These are phyloP conservation scores for Agriopis leucophaearia DNA, from an alignment of 2,888 invertebrate species.

Conservation along the genomic window DNA sequence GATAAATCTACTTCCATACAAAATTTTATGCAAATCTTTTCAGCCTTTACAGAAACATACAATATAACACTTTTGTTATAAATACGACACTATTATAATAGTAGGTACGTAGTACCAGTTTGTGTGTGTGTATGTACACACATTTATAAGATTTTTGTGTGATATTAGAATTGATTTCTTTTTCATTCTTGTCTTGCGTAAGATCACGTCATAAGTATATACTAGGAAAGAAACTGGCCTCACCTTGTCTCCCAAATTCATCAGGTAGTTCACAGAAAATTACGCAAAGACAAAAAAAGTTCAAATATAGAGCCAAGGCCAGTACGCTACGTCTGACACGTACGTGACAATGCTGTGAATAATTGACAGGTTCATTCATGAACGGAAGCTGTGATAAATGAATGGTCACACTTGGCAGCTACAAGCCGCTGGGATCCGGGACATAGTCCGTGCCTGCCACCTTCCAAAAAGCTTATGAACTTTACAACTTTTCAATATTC, in stretches of 20 bases:
- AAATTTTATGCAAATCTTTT: too few species aligned
- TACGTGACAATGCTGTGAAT: slow-evolving; percentile 23
- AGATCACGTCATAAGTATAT: not conserved
- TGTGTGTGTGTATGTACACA: not conserved
- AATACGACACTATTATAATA: too few species aligned
- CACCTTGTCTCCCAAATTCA: not conserved
- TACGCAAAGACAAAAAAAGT: slow-evolving; percentile 22
- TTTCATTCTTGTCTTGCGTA: not conserved
- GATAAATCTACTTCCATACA: too few species aligned
- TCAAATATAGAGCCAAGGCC: slow-evolving; percentile 36
- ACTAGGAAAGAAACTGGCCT: slow-evolving; percentile 2
- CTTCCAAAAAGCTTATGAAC: not conserved
- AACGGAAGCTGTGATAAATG: slow-evolving; percentile 30
- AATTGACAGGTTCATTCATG: slow-evolving; percentile 31
- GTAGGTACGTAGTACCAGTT: too few species aligned
- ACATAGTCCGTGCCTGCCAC: not conserved
- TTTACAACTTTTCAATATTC: not conserved
- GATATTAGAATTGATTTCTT: not conserved
- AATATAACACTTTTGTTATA: too few species aligned
- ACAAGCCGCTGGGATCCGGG: not conserved
- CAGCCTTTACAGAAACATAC: too few species aligned
- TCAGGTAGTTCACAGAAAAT: slow-evolving; percentile 17
- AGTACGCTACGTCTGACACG: slow-evolving; percentile 20
- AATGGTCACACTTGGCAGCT: slow-evolving; percentile 20
- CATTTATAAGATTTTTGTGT: too few species aligned